Percentiles rank a stretch among this genome's conserved stretches.
These are phyloP conservation scores for Theonella swinhoei DNA, from an alignment of 37 sponge, comb jelly and placozoan genomes.

Conservation along the genomic window DNA sequence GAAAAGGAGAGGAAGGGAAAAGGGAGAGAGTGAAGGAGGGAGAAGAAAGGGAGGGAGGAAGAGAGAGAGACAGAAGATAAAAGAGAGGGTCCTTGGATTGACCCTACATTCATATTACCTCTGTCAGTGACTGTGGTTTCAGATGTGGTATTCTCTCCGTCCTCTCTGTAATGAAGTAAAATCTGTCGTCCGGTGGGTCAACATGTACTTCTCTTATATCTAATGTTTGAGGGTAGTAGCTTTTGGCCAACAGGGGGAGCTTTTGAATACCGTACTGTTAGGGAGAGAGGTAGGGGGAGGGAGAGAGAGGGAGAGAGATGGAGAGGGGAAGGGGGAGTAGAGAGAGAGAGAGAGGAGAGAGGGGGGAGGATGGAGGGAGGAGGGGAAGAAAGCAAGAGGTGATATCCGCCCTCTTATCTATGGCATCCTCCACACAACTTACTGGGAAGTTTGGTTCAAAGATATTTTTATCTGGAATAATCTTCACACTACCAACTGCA, in stretches of 20 bases:
- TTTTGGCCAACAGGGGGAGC: conserved; percentile 22
- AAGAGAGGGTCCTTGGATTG: no score
- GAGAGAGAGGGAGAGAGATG: conserved; percentile 19
- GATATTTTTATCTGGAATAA: conserved; percentile 27
- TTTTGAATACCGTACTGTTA: neutral
- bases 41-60: neutral
- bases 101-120: conserved; percentile 19
- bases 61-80: no score
- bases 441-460: conserved; percentile 66
- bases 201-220: conserved; percentile 8
- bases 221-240: conserved; percentile 23
- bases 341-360: neutral
- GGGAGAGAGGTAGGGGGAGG: conserved; percentile 12
- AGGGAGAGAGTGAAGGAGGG: conserved; percentile 53
- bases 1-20: conserved; percentile 29
- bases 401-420: neutral
- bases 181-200: conserved; percentile 19
- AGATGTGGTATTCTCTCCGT: conserved; percentile 4
- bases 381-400: no score
- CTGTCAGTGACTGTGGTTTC: conserved; percentile 8
- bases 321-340: neutral
- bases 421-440: neutral
- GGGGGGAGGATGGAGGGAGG: neutral
- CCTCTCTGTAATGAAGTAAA: conserved; percentile 12
- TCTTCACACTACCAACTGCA: conserved; percentile 45